Percentiles rank a stretch among this genome's conserved stretches.
These are phyloP conservation scores for Diplodus puntazzo DNA, from an alignment of 2,797 vertebrate species.

Conservation along the genomic window DNA sequence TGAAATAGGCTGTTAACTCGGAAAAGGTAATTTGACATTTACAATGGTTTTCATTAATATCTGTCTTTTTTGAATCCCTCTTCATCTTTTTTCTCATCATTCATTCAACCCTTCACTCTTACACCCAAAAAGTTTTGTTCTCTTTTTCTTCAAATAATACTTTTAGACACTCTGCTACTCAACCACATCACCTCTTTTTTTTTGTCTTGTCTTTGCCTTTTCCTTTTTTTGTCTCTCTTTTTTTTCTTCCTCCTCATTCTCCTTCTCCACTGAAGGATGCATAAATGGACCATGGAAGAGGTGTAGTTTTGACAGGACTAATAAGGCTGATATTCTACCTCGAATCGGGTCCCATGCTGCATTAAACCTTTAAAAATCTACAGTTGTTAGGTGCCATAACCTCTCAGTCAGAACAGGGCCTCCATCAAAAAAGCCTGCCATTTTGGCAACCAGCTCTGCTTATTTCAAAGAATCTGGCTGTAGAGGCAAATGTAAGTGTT, in stretches of 20 bases:
- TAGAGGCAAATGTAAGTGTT: conserved; percentile 20
- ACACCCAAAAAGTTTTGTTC: background rate
- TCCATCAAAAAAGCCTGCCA: background rate
- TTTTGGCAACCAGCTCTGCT: background rate
- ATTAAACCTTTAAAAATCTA: background rate
- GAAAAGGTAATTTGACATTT: conserved; percentile 67
- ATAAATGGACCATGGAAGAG: background rate
- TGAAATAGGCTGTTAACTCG: conserved; percentile 56
- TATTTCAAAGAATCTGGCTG: conserved; percentile 19
- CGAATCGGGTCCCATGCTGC: background rate
- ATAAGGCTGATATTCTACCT: background rate
- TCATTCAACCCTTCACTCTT: conserved; percentile 15
- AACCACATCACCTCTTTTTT: background rate
- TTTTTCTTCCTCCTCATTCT: background rate
- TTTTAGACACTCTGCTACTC: background rate
- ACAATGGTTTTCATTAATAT: conserved; percentile 70
- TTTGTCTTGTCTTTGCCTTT: background rate
- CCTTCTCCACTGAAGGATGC: background rate
- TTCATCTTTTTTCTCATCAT: conserved; percentile 1
- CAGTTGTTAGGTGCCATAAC: background rate
- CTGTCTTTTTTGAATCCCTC: conserved; percentile 10
- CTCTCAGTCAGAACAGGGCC: background rate
- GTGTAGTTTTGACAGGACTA: background rate
- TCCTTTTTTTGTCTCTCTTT: background rate
- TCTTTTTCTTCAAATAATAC: background rate